phyloP scores from a whole-genome alignment of 1,140 invertebrate genomes.

The Marisa cornuarietis region DNA sequence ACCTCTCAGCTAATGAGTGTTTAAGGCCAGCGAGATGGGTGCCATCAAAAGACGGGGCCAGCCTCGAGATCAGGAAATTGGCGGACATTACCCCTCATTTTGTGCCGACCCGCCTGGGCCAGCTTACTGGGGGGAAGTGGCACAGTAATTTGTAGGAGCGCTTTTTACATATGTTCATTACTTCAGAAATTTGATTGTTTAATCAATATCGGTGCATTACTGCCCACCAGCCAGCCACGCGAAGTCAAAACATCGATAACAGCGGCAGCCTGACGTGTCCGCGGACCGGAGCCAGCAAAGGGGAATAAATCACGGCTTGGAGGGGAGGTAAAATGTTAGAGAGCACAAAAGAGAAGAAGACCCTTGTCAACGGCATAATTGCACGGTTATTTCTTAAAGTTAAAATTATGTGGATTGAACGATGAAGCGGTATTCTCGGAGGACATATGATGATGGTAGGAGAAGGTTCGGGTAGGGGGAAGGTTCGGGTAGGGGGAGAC shows the following conservation, averaged over 20 bases:
- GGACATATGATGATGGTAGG: too few relatives aligned
- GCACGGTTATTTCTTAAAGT: too few relatives aligned
- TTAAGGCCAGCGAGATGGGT: conserved; percentile 4
- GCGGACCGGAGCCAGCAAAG: too few relatives aligned
- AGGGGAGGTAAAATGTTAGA: too few relatives aligned
- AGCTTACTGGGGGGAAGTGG: conserved; percentile 6
- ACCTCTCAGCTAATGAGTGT: conserved; percentile 13
- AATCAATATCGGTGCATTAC: conserved; percentile 20
- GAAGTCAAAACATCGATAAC: background rate
- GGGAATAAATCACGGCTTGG: too few relatives aligned
- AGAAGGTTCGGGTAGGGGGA: too few relatives aligned
- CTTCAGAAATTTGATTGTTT: conserved; percentile 16
- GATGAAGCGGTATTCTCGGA: too few relatives aligned
- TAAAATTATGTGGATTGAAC: too few relatives aligned
- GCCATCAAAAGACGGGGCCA: conserved; percentile 7
- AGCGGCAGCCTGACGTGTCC: too few relatives aligned
- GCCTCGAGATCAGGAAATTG: background rate
- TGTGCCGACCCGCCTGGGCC: conserved; percentile 3
- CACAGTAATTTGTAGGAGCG: conserved; percentile 25
- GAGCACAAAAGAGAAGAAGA: too few relatives aligned
- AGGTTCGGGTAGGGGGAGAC: too few relatives aligned
- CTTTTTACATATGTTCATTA: conserved; percentile 28
- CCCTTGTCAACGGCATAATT: too few relatives aligned
- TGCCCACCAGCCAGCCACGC: background rate
- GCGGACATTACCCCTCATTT: conserved; percentile 13